Base-by-base conservation (phyloP, 2,888 invertebrate species). In the Archaeoteleia sp. region DNA sequence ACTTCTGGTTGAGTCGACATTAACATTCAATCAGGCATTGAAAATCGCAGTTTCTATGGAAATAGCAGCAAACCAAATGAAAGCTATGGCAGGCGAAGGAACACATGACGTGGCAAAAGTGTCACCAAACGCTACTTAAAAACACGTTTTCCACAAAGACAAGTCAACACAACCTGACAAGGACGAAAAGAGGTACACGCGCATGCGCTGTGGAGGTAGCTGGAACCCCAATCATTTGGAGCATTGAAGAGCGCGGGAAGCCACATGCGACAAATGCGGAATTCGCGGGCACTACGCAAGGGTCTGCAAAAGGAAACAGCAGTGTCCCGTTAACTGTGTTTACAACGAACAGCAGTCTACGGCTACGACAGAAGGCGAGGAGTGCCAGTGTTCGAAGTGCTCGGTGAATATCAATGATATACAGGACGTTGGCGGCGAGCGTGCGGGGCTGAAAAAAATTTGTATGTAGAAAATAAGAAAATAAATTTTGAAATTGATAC, bases 1-100 rank as follows among this genome's bases (percentile, higher is more conserved):
- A 23, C 48, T 78, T 5, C 45, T 77, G 12, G 49, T 62, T 71
- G 79, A 30, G 54, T 63, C 34, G 4, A 37, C 49, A 7, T 12
- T 72, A 10, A 60, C 27, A 13, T 67, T 74, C 37, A 57, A 65
- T 25, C 40, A 55, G 23, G 68, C 70, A 10, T 42, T 48, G 6
- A 49, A 58, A 32, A 45, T 70, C 9, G 70, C 63, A 5, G 20
- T 37, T 7, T 20, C 32, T 1, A 32, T 10, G 7, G 32, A 32
- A 9, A 10, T 32, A 10, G 2, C 65, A 7, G 34, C 23, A 7
- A 14, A 12, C n/a, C 51, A 61, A 9, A 37, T 29, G 25, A 29
- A 42, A 13, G 7, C 29, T 20, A 27, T 42, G 12, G 29, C 23
- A 6, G 42, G 14, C 1, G 13, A n/a, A 42, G 1, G 14, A 10